These are phyloP conservation scores for Polyploca ridens DNA, from an alignment of 2,888 invertebrate species.

Conservation along the genomic window DNA sequence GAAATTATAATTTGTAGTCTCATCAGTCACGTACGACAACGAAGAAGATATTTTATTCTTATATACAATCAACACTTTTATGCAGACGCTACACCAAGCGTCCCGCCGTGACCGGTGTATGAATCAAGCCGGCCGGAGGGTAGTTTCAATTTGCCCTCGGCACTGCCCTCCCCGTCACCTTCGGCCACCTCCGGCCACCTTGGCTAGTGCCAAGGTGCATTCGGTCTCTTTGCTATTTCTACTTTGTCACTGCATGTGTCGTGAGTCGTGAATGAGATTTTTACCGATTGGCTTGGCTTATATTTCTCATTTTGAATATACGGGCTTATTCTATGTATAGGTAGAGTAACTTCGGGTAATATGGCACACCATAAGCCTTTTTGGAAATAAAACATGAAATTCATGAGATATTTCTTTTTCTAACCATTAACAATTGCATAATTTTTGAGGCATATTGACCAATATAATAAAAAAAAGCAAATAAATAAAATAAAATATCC, in stretches of 20 bases:
- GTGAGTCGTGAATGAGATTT: neutral
- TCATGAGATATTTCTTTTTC: too few species aligned
- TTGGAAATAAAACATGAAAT: too few species aligned
- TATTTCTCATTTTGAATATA: neutral
- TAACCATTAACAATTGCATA: too few species aligned
- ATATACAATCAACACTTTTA: slow-evolving; percentile 20
- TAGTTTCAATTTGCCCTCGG: slow-evolving; percentile 72
- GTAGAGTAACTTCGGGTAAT: too few species aligned
- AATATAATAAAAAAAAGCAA: too few species aligned
- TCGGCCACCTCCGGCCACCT: neutral
- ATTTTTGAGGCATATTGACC: too few species aligned
- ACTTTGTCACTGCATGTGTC: slow-evolving; percentile 10
- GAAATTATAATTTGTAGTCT: too few species aligned
- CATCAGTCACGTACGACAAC: neutral
- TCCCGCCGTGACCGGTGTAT: slow-evolving; percentile 66
- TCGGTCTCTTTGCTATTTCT: slow-evolving; percentile 18
- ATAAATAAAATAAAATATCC: too few species aligned
- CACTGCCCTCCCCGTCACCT: slow-evolving; percentile 32
- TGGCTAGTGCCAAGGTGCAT: slow-evolving; percentile 29
- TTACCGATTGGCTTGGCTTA: neutral
- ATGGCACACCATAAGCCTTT: too few species aligned
- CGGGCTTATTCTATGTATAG: too few species aligned
- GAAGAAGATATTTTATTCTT: neutral
- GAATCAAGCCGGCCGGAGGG: slow-evolving; percentile 60
- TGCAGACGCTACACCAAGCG: slow-evolving; percentile 48